phyloP scores from a whole-genome alignment of 2,888 invertebrate genomes.

The Ophion costatus region DNA sequence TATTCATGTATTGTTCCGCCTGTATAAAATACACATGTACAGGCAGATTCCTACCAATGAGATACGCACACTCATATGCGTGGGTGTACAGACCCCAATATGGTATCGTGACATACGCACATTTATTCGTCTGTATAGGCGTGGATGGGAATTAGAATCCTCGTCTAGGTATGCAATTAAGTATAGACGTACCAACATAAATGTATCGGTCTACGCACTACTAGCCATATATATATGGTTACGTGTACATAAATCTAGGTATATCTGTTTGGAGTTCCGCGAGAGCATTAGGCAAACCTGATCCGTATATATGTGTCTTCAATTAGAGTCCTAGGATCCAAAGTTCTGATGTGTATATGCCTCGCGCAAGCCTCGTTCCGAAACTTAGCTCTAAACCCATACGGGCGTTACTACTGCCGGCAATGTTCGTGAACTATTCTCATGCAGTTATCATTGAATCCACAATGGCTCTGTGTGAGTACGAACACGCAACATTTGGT shows the following conservation, averaged over 20 bases:
- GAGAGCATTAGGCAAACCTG: conserved; percentile 54
- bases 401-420: conserved; percentile 50
- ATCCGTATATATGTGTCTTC: conserved; percentile 58
- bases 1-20: too few relatives aligned
- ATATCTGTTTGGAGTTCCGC: conserved; percentile 1
- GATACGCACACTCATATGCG: neutral
- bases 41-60: neutral
- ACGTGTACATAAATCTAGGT: conserved; percentile 41
- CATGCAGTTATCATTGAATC: conserved; percentile 18
- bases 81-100: conserved; percentile 10
- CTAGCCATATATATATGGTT: conserved; percentile 21
- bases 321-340: conserved; percentile 54
- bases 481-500: conserved; percentile 6
- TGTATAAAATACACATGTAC: neutral
- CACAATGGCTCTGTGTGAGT: neutral
- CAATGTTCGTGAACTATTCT: conserved; percentile 12
- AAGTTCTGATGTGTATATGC: conserved; percentile 19
- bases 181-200: conserved; percentile 40
- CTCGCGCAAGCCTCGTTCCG: neutral
- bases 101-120: conserved; percentile 31
- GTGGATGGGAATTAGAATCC: conserved; percentile 51
- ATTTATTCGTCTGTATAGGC: conserved; percentile 46
- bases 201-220: conserved; percentile 32
- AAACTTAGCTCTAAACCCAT: conserved; percentile 55
- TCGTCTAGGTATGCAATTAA: conserved; percentile 51